Evolutionary conservation across 2,888 invertebrate genomes (phyloP).

Genomic region (Limnephilus lunatus): DNA sequence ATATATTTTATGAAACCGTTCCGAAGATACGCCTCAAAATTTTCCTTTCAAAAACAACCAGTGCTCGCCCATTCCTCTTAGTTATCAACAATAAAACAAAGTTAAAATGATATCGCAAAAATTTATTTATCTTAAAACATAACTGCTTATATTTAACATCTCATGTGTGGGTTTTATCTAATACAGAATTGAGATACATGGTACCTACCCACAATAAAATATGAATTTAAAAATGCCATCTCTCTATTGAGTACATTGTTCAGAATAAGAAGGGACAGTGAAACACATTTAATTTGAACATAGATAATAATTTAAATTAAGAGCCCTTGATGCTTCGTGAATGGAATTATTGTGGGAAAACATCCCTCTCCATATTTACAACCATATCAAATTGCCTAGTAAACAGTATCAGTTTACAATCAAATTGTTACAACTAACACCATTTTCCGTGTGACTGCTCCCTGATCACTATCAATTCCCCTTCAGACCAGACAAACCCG

Average conservation of each 20-base stretch:
- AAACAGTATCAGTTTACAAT: slow-evolving; percentile 53
- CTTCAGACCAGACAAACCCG: slow-evolving; percentile 13
- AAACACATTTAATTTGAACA: not conserved
- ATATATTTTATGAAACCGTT: too few species aligned
- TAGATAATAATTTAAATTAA: not conserved
- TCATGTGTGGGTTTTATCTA: too few species aligned
- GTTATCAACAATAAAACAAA: too few species aligned
- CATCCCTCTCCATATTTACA: slow-evolving; percentile 54
- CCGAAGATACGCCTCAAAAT: too few species aligned
- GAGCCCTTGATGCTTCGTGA: not conserved
- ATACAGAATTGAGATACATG: too few species aligned
- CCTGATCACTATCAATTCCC: slow-evolving; percentile 59
- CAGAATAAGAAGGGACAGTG: not conserved
- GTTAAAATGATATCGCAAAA: too few species aligned
- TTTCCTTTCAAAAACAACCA: too few species aligned
- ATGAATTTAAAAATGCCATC: not conserved
- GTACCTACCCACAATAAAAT: too few species aligned
- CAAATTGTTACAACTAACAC: slow-evolving; percentile 50
- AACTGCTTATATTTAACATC: too few species aligned
- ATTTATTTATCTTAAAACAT: too few species aligned
- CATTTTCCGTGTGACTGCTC: slow-evolving; percentile 59
- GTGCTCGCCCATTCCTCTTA: too few species aligned
- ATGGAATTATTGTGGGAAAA: slow-evolving; percentile 53
- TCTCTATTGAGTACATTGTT: not conserved
- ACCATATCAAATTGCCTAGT: slow-evolving; percentile 60